Conservation (phyloP, 2,113 vertebrate genomes). For the Poeciliopsis occidentalis region DNA sequence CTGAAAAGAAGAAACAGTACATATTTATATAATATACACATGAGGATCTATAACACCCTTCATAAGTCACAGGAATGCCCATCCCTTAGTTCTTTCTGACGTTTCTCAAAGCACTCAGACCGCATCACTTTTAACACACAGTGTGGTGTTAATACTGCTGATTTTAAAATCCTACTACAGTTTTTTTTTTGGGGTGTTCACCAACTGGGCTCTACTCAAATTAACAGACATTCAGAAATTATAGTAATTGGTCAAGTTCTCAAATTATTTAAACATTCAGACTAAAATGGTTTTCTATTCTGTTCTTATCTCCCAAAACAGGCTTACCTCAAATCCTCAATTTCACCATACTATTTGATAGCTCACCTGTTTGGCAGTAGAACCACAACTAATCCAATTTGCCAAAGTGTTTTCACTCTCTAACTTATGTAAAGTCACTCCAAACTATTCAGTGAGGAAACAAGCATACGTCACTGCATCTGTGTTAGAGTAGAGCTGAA, state of each 20-base stretch:
- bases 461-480: no score
- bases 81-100: constrained; percentile 40
- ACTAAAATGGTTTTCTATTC: neutral
- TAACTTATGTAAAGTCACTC: no score
- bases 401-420: no score
- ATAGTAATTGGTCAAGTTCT: neutral
- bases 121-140: constrained; percentile 6
- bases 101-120: constrained; percentile 14
- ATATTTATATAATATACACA: constrained; percentile 76
- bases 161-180: neutral
- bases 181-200: no score
- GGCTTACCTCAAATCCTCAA: neutral
- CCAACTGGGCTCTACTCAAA: neutral
- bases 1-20: constrained; percentile 73
- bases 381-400: no score
- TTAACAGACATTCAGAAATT: neutral
- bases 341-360: no score
- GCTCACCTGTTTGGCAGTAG: no score
- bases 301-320: neutral
- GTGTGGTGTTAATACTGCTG: neutral
- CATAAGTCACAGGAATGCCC: constrained; percentile 73
- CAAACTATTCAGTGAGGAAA: no score
- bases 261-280: neutral
- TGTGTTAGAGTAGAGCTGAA: no score
- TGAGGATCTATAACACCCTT: constrained; percentile 74